Evolutionary conservation across 2,113 vertebrate genomes (phyloP), one percentile per base, ranked within the genome.

Genomic region (Sula dactylatra): DNA sequence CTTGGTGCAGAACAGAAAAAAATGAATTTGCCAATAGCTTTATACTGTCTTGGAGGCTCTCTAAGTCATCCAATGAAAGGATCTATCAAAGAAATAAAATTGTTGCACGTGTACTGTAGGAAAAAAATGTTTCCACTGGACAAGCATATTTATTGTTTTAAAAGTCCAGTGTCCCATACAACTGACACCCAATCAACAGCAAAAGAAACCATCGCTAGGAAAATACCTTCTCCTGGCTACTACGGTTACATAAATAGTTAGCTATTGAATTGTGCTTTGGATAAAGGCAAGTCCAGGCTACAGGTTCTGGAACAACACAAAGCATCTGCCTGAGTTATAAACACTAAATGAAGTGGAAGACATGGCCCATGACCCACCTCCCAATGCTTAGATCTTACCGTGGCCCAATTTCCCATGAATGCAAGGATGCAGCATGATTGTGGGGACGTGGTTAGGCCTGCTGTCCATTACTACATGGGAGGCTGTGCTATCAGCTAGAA

Each of bases 331-430:
- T 32, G 19, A 47, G 32, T 45, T 74, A 50, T 21, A 91, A 76
- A 19, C 34, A 56, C 18, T 24, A 82, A 64, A 64, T 10, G 24
- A 82, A 76, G 19, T 27, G 2, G n/a, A 69, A 85, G 29, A 64
- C 14, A 6, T 2, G 18, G 20, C 5, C 34, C 13, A 52, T 0
- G 3, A 64, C 11, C 32, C 56, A 56, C 8, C 7, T 82, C 8
- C 26, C 65, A 54, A 36, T 79, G 5, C 47, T 82, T 34, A 49
- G 11, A 19, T 69, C 56, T 69, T 44, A 32, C 40, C 49, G 8
- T 15, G n/a, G 55, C 40, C 49, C 69, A 82, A 0, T 40, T 76
- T 72, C 49, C 70, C 76, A 78, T 13, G 52, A 83, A 71, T 25
- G 16, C 16, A 69, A 77, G 34, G 49, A 47, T 18, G 27, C 50